Evolutionary conservation across 2,113 vertebrate genomes (phyloP), one percentile per base, ranked within the genome.

Genomic region (Epinephelus cyanopodus): DNA sequence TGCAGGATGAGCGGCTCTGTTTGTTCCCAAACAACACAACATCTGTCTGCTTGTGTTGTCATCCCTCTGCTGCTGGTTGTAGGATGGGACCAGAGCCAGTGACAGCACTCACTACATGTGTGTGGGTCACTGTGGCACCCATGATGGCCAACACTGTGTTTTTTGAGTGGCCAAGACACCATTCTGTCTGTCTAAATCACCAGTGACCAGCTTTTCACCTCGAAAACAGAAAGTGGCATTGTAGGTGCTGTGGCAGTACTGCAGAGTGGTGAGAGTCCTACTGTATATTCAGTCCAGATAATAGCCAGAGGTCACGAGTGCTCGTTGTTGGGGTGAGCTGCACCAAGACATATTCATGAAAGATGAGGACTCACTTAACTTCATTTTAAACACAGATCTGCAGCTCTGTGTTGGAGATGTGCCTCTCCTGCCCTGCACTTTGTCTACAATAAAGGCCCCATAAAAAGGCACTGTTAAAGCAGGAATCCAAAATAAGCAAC

Each of bases 201-300:
- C 76, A 86, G 54, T 29, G 64, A 77, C 29, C 11, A 63, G 69
- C 57, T 82, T 78, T 88, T 83, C 80, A 75, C 70, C 66, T 64
- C 33, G 14, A 4, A 60, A 52, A 92, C 87, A 93, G 72, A 83
- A 65, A 58, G 10, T 47, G 47, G 80, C 86, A 90, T 87, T 92
- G 88, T 91, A 69, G 64, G 54, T 56, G 9, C 50, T 82, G 58
- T 65, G 37, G 67, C 60, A 1, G 50, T 39, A 71, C 74, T 39
- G 70, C 61, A 61, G 42, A 53, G 61, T n/a, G 60, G 6, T 66
- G 58, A 63, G 54, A 60, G 62, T 67, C 58, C n/a, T 6, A 6
- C 60, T 72, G 60, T 72, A 15, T 70, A 61, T 79, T 65, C 71
- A 64, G 1, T n/a, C 42, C 61, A 66, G 10, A 81, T 60, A 67